Evolutionary conservation across 2,113 vertebrate genomes (phyloP), one percentile per base, ranked within the genome.

Genomic region (Syngnathus scovelli): DNA sequence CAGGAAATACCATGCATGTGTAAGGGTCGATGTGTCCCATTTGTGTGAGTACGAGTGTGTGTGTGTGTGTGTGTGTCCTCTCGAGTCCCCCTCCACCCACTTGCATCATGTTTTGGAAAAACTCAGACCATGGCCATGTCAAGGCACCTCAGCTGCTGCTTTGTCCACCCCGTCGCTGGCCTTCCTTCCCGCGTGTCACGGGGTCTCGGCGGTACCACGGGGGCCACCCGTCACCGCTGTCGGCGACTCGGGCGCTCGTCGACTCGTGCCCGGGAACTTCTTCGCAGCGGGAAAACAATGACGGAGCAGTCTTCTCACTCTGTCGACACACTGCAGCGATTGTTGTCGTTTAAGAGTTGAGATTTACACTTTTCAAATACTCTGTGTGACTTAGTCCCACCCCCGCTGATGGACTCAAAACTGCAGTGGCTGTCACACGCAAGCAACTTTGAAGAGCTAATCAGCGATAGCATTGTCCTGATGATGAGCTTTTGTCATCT

Each of bases 1-100:
- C 94, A 95, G 94, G 94, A 96, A 98, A 96, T 98, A 90, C 94
- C 94, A 94, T 11, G 19, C 4, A 0, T 0, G 46, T 33, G 80
- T 76, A 70, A 48, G 76, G 65, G 56, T 75, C 76, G 71, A 73
- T 69, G 78, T 64, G 60, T 69, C 75, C 77, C 65, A 33, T 33
- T 33, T 64, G 51, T n/a, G 23, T 23, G 23, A 23, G 23, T 23
- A 23, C 23, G 23, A 23, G 23, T 23, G 23, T 23, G 80, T 76
- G 74, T 65, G 49, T 76, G 79, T 80, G 72, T 38, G 80, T 75
- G 74, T 66, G 66, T 71, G 23, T 68, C 46, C 62, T n/a, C 69
- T 5, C 0, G 58, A 49, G 70, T 63, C 62, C 72, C 68, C 51
- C 71, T 79, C 74, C 69, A 66, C 71, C 76, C 68, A 1, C 72